Base-by-base conservation (phyloP, 2,888 invertebrate genomes). In the Lasioglossum marginatum region DNA sequence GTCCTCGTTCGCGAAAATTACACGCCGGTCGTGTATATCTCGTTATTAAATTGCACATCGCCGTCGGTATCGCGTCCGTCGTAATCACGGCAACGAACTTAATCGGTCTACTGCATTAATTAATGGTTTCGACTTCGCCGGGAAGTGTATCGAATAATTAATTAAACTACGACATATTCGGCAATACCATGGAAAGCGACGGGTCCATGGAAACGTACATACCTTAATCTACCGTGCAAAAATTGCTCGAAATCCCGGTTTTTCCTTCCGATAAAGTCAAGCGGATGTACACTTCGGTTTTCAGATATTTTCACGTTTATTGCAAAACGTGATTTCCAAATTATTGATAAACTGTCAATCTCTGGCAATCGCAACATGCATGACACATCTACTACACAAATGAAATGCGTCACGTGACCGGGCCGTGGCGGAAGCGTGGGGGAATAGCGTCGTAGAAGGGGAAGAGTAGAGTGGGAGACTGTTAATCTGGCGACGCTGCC, bases 11-110 rank as follows among this genome's bases (percentile, higher is more conserved):
- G n/a, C 45, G 66, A 76, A 83, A 85, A 83, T 83, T 78, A 27
- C 57, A 63, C 19, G 40, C 12, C 8, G 27, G 16, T 12, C 52
- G 76, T 57, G 68, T 34, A 23, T 57, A 63, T 79, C 71, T 60
- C 40, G 66, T 79, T 83, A 77, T 85, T 79, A 60, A 85, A 85
- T 83, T 76, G n/a, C 57, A 14, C n/a, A 5, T 57, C 23, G 40
- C 34, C 31, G 73, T 34, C 34, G n/a, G 27, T 60, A 73, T 73
- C 71, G 34, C 43, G 31, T 16, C 52, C 31, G 71, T 63, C 63
- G 75, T 57, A 73, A 82, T 73, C 52, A 43, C 31, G 57, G 40
- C 75, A 43, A 71, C 27, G 43, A 57, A 48, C 48, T 77, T 78
- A 14, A 70, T 80, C 48, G 57, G n/a, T 48, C 23, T 52, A 40